Evolutionary conservation across 2,888 invertebrate genomes (phyloP), one percentile per base, ranked within the genome.

Genomic region (Ommatoiulus sabulosus): DNA sequence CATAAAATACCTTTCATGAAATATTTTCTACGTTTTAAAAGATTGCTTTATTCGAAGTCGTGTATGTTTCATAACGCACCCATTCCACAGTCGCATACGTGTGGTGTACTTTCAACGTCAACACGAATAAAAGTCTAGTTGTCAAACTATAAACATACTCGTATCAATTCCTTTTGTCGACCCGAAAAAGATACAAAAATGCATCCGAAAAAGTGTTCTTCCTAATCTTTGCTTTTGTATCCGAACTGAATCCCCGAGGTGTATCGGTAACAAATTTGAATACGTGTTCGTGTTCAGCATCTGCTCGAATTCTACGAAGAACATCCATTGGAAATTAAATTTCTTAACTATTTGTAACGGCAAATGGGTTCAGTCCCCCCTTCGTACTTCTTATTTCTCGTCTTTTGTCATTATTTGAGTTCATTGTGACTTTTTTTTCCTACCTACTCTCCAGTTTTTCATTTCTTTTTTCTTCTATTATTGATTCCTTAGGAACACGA

Each of bases 401-500:
- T 3, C n/a, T 57, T 57, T 57, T 57, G 3, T 57, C n/a, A 57
- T 57, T 57, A 57, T n/a, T 57, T 57, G n/a, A 57, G 57, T 6
- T 57, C 57, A n/a, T 57, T 57, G 57, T 57, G 0, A n/a, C 3
- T 17, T 57, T 57, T 57, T 57, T 57, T 6, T 52, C n/a, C n/a
- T 52, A 52, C 52, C 15, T 52, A 12, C 52, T 8, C 52, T 52
- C 15, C 52, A 57, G 57, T n/a, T 57, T n/a, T 57, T 57, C 35
- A 35, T 35, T 35, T 35, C 35, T 35, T 35, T 35, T 35, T 35
- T 35, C 2, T 35, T 57, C 46, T 57, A 35, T 7, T 57, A 57
- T 57, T 57, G 57, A 57, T 57, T 57, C 57, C 57, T 57, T 57
- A n/a, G n/a, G n/a, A 57, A 57, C 57, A 57, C 57, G 17, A 57